phyloP scores from a whole-genome alignment of 2,888 invertebrate species.

The Drosophila putrida region DNA sequence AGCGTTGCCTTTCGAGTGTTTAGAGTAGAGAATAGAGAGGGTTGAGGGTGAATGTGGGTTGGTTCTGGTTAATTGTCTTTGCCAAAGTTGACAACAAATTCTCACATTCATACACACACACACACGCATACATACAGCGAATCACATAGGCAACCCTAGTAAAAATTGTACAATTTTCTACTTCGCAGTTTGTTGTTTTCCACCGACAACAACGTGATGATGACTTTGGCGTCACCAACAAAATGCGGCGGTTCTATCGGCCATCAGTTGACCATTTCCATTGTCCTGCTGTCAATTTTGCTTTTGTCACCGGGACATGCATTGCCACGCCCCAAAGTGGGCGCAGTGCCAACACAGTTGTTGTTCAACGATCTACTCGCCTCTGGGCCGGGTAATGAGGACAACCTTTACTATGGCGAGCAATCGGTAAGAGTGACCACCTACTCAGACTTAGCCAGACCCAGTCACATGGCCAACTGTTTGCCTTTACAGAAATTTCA shows the following conservation, averaged over 20 bases:
- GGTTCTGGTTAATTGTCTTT: constrained; percentile 57
- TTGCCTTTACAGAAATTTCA: constrained; percentile 31
- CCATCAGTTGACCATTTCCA: constrained; percentile 64
- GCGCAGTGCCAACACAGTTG: constrained; percentile 53
- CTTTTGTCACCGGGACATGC: constrained; percentile 62
- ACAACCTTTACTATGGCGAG: constrained; percentile 55
- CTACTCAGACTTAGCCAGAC: not conserved
- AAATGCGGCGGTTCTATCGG: constrained; percentile 52
- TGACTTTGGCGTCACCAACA: constrained; percentile 44
- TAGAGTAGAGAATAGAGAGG: not conserved
- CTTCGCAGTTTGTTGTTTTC: constrained; percentile 39
- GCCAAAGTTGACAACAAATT: constrained; percentile 35
- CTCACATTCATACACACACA: not conserved
- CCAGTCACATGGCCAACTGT: not conserved
- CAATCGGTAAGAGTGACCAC: constrained; percentile 56
- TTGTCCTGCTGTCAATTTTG: constrained; percentile 72
- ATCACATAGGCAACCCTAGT: constrained; percentile 2
- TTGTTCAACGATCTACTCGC: constrained; percentile 66
- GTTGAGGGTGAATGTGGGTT: constrained; percentile 2
- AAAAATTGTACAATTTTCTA: constrained; percentile 17
- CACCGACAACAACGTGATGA: constrained; percentile 18
- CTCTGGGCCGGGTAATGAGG: constrained; percentile 50
- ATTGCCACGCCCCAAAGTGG: constrained; percentile 50
- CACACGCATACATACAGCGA: not conserved
- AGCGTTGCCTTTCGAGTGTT: constrained; percentile 33